Evolutionary conservation across 2,797 vertebrate genomes (phyloP).

Genomic region (Enteromius mattozi): DNA sequence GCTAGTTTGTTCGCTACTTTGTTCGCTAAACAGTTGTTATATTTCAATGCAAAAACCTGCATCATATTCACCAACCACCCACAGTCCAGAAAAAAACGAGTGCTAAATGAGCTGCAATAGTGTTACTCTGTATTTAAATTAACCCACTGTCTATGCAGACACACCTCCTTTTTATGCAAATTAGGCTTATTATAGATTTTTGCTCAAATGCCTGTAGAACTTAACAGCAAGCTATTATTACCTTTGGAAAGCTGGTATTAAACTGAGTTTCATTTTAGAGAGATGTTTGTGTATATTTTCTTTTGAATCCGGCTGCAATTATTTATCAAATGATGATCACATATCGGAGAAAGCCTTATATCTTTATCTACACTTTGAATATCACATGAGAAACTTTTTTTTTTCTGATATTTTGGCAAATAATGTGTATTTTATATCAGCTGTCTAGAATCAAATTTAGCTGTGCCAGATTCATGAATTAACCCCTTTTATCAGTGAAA

Average conservation of each 20-base stretch:
- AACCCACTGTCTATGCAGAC: neutral
- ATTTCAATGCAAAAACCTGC: neutral
- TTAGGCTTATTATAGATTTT: neutral
- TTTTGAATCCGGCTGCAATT: neutral
- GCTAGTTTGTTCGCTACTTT: neutral
- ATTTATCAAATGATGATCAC: neutral
- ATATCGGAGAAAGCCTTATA: neutral
- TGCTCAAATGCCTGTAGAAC: neutral
- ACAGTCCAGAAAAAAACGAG: neutral
- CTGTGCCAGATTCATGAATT: too few species aligned
- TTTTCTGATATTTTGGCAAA: neutral
- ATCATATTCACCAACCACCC: neutral
- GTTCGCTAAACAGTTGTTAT: neutral
- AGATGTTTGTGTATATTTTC: neutral
- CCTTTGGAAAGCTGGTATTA: neutral
- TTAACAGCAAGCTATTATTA: neutral
- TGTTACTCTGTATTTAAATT: neutral
- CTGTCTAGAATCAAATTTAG: neutral
- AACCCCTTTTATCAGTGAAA: neutral
- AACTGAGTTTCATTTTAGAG: neutral
- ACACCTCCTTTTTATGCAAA: neutral
- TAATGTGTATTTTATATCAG: neutral
- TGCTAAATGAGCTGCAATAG: neutral
- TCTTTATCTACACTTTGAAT: neutral
- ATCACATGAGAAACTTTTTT: neutral